Base-by-base conservation (phyloP, 2,888 invertebrate species). In the Drosophila cognata region DNA sequence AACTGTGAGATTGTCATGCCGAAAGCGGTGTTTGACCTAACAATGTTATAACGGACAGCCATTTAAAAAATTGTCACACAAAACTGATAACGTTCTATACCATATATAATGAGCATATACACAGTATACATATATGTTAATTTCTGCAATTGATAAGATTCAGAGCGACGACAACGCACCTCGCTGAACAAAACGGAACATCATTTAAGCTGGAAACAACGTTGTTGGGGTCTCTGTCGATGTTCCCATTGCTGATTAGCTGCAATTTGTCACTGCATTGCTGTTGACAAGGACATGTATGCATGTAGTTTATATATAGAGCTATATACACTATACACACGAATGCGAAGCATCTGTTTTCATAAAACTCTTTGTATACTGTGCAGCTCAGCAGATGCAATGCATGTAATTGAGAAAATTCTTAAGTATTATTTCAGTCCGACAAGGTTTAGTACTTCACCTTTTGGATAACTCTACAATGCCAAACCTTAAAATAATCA, bases 21-120 rank as follows among this genome's bases (percentile, higher is more conserved):
- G 65, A 87, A 80, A 75, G 71, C 85, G 89, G 88, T 90, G 78
- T 80, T 89, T 89, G 90, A 90, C 89, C 87, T 71, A 77, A 81
- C 89, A 81, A 77, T 81, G 84, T 85, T 81, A 80, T 74, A 67
- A 70, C 81, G 66, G 88, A 86, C 81, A 79, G 73, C 36, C 74
- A 74, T 77, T 83, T 77, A 58, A 66, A 79, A 78, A 52, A 81
- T 71, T 83, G 83, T 74, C 81, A 80, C 74, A 72, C 64, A 68
- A 66, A 53, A 59, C 68, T 76, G 76, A 83, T 86, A 81, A 77
- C 38, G 51, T 7, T 41, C 55, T 33, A 29, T 68, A 58, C 53
- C 51, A 28, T 52, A 62, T 57, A 65, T 11, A 43, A 25, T 21
- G 31, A 35, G 48, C 50, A 51, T 59, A 65, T 66, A 69, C 61